Conservation (phyloP, 2,888 invertebrate genomes). For the Thumatha senex region DNA sequence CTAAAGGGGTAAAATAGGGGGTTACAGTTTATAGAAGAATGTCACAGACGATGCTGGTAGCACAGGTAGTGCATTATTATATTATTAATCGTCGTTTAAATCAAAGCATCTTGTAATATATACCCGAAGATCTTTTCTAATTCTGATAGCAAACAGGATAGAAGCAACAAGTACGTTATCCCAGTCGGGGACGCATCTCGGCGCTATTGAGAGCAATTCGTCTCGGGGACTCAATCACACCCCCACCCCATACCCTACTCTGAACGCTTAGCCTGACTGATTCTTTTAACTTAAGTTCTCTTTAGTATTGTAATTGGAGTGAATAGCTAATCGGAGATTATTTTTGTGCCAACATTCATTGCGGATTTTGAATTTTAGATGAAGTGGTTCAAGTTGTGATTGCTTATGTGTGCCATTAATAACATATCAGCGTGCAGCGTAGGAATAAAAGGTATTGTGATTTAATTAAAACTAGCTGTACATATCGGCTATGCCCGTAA, state of each 20-base stretch:
- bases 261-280: conserved; percentile 14
- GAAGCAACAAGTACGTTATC: conserved; percentile 75
- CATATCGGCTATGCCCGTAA: too few relatives aligned
- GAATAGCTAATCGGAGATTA: background rate
- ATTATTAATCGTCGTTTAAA: background rate
- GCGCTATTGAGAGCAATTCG: conserved; percentile 66
- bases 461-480: too few relatives aligned
- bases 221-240: conserved; percentile 55
- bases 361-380: background rate
- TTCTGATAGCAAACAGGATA: conserved; percentile 44
- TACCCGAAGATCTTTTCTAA: conserved; percentile 35
- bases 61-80: too few relatives aligned
- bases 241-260: conserved; percentile 14
- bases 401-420: too few relatives aligned
- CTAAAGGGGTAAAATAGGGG: too few relatives aligned
- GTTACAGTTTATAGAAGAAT: too few relatives aligned
- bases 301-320: conserved; percentile 3
- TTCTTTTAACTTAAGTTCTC: conserved; percentile 25
- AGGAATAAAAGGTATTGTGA: too few relatives aligned
- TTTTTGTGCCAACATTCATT: background rate
- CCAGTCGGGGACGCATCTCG: conserved; percentile 63
- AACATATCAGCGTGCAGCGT: too few relatives aligned
- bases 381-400: too few relatives aligned
- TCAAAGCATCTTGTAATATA: conserved; percentile 30
- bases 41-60: too few relatives aligned